A percentile compares a stretch with the other conserved stretches of the same genome.
phyloP scores from a whole-genome alignment of 2,888 invertebrate genomes.

The Scaptomyza parva region DNA sequence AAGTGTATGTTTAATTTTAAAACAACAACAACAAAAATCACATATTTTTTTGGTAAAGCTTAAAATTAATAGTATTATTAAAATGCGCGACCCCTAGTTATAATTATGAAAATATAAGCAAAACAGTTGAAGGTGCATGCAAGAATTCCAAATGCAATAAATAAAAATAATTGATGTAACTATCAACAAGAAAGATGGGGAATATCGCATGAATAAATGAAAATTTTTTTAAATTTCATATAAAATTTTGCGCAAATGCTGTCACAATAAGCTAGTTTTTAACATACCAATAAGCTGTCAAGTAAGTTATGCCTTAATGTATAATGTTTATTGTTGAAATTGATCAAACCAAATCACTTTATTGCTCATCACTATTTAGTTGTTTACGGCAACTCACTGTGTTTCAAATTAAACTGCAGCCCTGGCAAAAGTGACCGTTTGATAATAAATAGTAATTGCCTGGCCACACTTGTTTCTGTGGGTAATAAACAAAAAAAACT shows the following conservation, averaged over 20 bases:
- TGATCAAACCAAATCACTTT: background rate
- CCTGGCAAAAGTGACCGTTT: slow-evolving; percentile 35
- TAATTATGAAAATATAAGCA: background rate
- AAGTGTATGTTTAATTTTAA: background rate
- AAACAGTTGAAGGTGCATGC: background rate
- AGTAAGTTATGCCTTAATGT: background rate
- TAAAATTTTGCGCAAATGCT: too few species aligned
- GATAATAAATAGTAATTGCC: background rate
- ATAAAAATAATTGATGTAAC: background rate
- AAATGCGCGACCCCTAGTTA: background rate
- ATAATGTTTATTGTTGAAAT: too few species aligned
- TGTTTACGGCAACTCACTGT: background rate
- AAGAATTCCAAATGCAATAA: background rate
- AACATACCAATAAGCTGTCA: too few species aligned
- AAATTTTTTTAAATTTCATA: too few species aligned
- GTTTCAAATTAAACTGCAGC: slow-evolving; percentile 1
- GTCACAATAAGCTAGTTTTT: background rate
- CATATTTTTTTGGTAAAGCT: background rate
- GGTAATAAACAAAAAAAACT: slow-evolving; percentile 67
- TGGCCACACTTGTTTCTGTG: slow-evolving; percentile 42
- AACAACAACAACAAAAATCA: background rate
- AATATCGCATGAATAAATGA: too few species aligned
- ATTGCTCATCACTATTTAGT: slow-evolving; percentile 1
- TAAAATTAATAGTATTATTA: background rate
- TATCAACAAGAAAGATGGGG: background rate